Percentiles rank a stretch among this genome's conserved stretches.
phyloP scores from a whole-genome alignment of 1,140 invertebrate species.

The Panagrolaimus sp. region DNA sequence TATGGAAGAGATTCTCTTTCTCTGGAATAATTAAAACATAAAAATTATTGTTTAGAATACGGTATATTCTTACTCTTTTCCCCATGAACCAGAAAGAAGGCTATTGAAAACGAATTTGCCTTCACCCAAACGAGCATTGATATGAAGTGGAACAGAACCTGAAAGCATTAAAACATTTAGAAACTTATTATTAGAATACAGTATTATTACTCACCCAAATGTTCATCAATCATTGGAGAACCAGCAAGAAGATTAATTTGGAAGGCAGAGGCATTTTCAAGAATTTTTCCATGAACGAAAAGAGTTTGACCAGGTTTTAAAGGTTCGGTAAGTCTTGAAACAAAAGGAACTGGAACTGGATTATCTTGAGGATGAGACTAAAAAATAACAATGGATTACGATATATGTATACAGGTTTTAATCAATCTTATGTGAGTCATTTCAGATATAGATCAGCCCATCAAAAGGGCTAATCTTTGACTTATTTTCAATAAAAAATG shows the following conservation, averaged over 20 bases:
- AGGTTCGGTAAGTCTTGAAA: neutral
- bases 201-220: conserved; percentile 26
- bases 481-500: no score
- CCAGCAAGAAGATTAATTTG: conserved; percentile 33
- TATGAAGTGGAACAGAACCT: conserved; percentile 30
- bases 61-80: conserved; percentile 24
- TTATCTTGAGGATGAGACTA: conserved; percentile 3
- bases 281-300: conserved; percentile 14
- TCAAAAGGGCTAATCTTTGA: no score
- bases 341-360: conserved; percentile 10
- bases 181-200: conserved; percentile 10
- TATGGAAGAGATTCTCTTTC: conserved; percentile 41
- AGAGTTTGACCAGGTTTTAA: conserved; percentile 20
- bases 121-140: conserved; percentile 44
- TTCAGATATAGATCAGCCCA: no score
- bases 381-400: neutral
- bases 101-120: conserved; percentile 44
- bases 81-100: conserved; percentile 37
- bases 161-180: neutral
- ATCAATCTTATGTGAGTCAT: no score
- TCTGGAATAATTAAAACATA: neutral
- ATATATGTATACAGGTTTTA: no score
- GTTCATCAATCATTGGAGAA: conserved; percentile 19
- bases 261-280: conserved; percentile 21
- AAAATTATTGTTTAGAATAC: no score